Evolutionary conservation across 2,888 invertebrate species (phyloP), one percentile per base, ranked within the genome.

Genomic region (Ornithoptera priamus): DNA sequence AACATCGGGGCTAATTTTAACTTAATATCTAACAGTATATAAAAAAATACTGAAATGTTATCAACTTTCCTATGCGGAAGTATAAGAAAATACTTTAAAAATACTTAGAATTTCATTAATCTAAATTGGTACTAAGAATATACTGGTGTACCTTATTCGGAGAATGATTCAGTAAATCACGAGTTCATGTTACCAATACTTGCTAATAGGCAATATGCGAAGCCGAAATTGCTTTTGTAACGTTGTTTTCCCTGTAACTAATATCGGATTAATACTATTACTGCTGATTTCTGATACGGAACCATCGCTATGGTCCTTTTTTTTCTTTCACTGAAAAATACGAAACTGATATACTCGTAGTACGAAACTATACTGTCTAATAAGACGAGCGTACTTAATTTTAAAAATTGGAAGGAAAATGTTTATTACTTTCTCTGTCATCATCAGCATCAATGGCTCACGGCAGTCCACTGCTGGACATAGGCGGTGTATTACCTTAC

Each of bases 131-230:
- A 50, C 50, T 17, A 50, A 50, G 50, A 50, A 50, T 50, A 50
- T 50, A 5, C 17, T 50, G 15, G 15, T 50, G 18, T 50, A 50
- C 15, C 20, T 42, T 67, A 30, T 50, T 6, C 62, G 22, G 63
- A 67, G 62, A 59, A 60, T 64, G 58, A 56, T 64, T 62, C 58
- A 36, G 65, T 57, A 68, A 68, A 71, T 71, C 65, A 62, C 20
- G 58, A 67, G 70, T 70, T 72, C 72, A 73, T 73, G 72, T 71
- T 74, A 74, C 72, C 71, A 72, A 72, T 68, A 81, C 81, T 82
- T 82, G 86, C 84, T 92, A 90, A 92, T 90, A 91, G 90, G 80
- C 92, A 92, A 92, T 92, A 92, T 91, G 89, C 86, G 90, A 86
- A 81, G 85, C 89, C 90, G 81, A 91, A 92, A 92, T 92, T 92